Base-by-base conservation (phyloP, 2,888 invertebrate genomes). In the Myopa testacea region DNA sequence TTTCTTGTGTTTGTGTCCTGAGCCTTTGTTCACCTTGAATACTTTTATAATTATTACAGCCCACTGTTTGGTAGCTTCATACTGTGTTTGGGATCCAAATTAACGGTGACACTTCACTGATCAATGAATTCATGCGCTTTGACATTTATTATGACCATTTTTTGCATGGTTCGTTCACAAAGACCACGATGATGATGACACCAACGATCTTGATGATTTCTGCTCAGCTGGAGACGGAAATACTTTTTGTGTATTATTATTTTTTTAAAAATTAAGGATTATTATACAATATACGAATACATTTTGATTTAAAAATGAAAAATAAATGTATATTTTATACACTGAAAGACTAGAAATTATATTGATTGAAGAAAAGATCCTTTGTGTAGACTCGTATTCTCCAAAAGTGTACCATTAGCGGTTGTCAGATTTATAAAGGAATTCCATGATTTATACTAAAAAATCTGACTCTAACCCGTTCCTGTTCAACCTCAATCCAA, bases 1-100 rank as follows among this genome's bases (percentile, higher is more conserved):
- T 50, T 65, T 1, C 19, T 45, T 78, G 71, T 78, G 78, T 78
- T 45, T 76, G 78, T 76, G 78, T 75, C 65, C 58, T 71, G 6
- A 7, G 40, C 37, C 78, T 67, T 78, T 78, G 78, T 78, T 5
- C n/a, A n/a, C 8, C 34, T 67, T 78, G 67, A 78, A 78, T 71
- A 60, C 72, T 62, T 63, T 68, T 78, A n/a, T 72, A 71, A 78
- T 75, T 78, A 67, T 78, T 67, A 26, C 68, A 60, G 69, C 60
- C 60, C 75, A 75, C 75, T 69, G 75, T 75, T 75, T 69, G 38
- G 58, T 40, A 16, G 14, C 62, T 34, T 55, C 38, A 38, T 38
- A 65, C 14, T 38, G 10, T 62, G 12, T 8, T 10, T 10, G 26
- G 37, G 37, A 65, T 26, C 65, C 65, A 16, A 14, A 65, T 65